A percentile compares a stretch with the other conserved stretches of the same genome.
Evolutionary conservation across 2,888 invertebrate genomes (phyloP).

Genomic region (Lasioglossum villosulum): DNA sequence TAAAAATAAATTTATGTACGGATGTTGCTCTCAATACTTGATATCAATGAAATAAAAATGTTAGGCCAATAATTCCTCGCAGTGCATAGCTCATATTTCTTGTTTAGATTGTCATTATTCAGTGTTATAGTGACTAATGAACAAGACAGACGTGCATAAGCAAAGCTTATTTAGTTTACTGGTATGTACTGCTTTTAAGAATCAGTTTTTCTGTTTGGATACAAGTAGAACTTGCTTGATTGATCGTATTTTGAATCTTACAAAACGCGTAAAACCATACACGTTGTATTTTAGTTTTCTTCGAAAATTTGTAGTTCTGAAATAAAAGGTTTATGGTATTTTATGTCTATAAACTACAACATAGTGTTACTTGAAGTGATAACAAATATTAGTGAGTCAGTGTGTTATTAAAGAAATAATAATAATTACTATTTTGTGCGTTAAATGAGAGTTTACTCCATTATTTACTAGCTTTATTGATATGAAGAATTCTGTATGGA

Average conservation of each 20-base stretch:
- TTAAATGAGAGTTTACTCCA: constrained; percentile 28
- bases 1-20: constrained; percentile 31
- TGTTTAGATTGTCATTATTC: constrained; percentile 57
- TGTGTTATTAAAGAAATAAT: neutral
- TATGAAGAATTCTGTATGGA: constrained; percentile 16
- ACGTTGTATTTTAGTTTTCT: neutral
- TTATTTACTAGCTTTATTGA: constrained; percentile 19
- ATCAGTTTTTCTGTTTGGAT: constrained; percentile 14
- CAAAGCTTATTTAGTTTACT: constrained; percentile 32
- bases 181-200: constrained; percentile 15
- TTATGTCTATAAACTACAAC: neutral
- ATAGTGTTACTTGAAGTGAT: neutral
- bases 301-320: neutral
- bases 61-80: constrained; percentile 56
- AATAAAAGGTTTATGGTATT: neutral
- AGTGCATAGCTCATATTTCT: constrained; percentile 34
- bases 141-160: constrained; percentile 30
- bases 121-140: constrained; percentile 34
- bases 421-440: constrained; percentile 34
- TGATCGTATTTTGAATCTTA: neutral
- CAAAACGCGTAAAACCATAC: neutral
- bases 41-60: constrained; percentile 39
- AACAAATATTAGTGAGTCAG: neutral
- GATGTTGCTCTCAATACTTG: constrained; percentile 41
- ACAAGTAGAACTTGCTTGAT: neutral